phyloP scores from a whole-genome alignment of 2,113 vertebrate genomes.

The Eulemur rufifrons region DNA sequence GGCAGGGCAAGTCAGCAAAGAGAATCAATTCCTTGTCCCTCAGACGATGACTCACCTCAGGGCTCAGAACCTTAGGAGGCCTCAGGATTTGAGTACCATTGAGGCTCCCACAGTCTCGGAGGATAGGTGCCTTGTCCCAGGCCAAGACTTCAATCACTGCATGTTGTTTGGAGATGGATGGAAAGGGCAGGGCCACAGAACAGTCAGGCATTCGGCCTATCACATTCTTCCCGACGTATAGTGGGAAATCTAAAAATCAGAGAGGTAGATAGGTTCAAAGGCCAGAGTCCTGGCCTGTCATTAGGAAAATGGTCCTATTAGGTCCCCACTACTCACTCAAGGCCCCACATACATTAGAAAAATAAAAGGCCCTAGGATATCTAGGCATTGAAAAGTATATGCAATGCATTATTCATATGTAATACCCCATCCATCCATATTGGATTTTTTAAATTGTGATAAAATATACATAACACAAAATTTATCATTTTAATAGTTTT shows the following conservation, averaged over 20 bases:
- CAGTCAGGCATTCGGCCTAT: constrained; percentile 89
- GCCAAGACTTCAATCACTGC: constrained; percentile 79
- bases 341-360: background rate
- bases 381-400: background rate
- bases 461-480: constrained; percentile 34
- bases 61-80: constrained; percentile 83
- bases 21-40: constrained; percentile 86
- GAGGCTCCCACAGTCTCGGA: constrained; percentile 91
- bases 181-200: constrained; percentile 82
- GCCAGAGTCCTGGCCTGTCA: background rate
- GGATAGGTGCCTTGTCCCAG: constrained; percentile 81
- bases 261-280: constrained; percentile 9
- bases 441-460: background rate
- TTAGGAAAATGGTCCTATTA: background rate
- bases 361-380: background rate
- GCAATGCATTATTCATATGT: background rate
- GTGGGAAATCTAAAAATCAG: constrained; percentile 85
- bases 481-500: background rate
- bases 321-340: background rate
- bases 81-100: constrained; percentile 90
- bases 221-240: constrained; percentile 90
- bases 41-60: constrained; percentile 87
- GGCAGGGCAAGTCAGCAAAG: constrained; percentile 91
- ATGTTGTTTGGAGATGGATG: constrained; percentile 90
- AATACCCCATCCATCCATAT: background rate